Percentiles rank a stretch among this genome's conserved stretches.
Conservation (phyloP, 2,797 vertebrate genomes). For the Sparidentex hasta region DNA sequence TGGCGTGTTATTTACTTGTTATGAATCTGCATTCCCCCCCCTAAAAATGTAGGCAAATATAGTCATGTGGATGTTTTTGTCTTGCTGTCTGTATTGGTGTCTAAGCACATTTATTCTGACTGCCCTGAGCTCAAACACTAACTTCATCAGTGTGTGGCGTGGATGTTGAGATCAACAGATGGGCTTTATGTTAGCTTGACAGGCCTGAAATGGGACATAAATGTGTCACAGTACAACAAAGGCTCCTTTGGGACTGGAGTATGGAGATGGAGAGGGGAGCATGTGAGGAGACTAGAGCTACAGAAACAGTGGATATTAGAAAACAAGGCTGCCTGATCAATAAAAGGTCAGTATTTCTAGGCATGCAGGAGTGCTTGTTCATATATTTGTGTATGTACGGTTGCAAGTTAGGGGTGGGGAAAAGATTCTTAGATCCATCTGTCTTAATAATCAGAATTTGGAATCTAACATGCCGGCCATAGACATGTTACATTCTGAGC, state of each 20-base stretch:
- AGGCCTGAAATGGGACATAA: slow-evolving; percentile 71
- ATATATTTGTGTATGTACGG: slow-evolving; percentile 1
- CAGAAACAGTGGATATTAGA: slow-evolving; percentile 8
- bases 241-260: slow-evolving; percentile 71
- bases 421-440: no score
- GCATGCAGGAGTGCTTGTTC: neutral
- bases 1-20: slow-evolving; percentile 57
- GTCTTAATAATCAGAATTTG: no score
- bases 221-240: slow-evolving; percentile 76
- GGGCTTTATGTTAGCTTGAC: slow-evolving; percentile 56
- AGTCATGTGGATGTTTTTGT: neutral
- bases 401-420: neutral
- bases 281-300: slow-evolving; percentile 45
- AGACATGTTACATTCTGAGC: no score
- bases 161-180: slow-evolving; percentile 59
- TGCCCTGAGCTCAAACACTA: slow-evolving; percentile 18
- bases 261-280: slow-evolving; percentile 68
- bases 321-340: slow-evolving; percentile 20
- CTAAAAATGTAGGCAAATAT: slow-evolving; percentile 1
- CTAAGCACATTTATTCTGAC: slow-evolving; percentile 13
- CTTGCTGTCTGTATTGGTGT: slow-evolving; percentile 7
- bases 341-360: neutral
- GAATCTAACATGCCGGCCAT: no score
- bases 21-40: slow-evolving; percentile 11
- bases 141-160: slow-evolving; percentile 37